These are phyloP conservation scores for Sus scrofa DNA, from an alignment of 2,113 vertebrate genomes.

Conservation along the genomic window T2T-Sscrofa CM000823.6:43361501-43362000, in stretches of 20 bases:
- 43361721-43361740: background rate
- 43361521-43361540: background rate
- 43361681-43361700: background rate
- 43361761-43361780: background rate
- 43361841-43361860: background rate
- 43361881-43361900: accelerated
- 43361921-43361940: background rate
- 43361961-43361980: background rate
- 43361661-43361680: background rate
- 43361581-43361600: background rate
- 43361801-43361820: background rate
- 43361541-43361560: slow-evolving; percentile 47
- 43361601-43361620: background rate
- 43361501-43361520: background rate
- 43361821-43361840: background rate
- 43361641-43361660: background rate
- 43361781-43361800: background rate
- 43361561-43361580: background rate
- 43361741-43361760: background rate
- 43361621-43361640: background rate
- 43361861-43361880: background rate
- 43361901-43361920: background rate
- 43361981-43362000: slow-evolving; percentile 30
- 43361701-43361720: background rate
- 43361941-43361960: background rate